Evolutionary conservation across 2,797 vertebrate species (phyloP).

Genomic region (Sebastiscus tertius): DNA sequence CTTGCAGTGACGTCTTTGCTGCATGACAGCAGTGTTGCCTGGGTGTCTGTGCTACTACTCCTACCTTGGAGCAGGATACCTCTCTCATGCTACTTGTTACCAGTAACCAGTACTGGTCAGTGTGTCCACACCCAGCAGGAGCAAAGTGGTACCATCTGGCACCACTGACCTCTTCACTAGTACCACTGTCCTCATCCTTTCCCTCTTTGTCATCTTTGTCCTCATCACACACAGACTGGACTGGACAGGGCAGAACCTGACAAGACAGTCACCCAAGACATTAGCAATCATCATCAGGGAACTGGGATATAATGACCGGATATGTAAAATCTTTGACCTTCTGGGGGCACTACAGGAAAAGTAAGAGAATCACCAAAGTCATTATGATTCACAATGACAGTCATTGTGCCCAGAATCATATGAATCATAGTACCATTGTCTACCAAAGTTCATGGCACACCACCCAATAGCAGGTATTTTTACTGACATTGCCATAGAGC

Average conservation of each 20-base stretch:
- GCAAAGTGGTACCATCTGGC: slow-evolving; percentile 40
- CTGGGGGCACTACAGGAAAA: not conserved
- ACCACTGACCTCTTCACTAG: not conserved
- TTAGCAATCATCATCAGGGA: not conserved
- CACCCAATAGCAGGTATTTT: not conserved
- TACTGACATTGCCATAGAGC: not conserved
- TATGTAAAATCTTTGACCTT: not conserved
- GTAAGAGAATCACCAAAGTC: not conserved
- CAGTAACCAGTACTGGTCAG: slow-evolving; percentile 57
- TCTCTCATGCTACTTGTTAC: slow-evolving; percentile 49
- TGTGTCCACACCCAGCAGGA: not conserved
- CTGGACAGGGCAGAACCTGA: too few relatives aligned
- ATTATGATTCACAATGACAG: not conserved
- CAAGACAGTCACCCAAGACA: not conserved
- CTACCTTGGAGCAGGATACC: slow-evolving; percentile 52
- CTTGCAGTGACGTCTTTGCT: slow-evolving; percentile 48
- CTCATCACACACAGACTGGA: not conserved
- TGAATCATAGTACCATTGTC: too few relatives aligned
- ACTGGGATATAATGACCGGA: too few relatives aligned
- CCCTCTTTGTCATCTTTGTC: slow-evolving; percentile 31
- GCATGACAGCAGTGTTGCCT: slow-evolving; percentile 58
- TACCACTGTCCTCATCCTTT: slow-evolving; percentile 39
- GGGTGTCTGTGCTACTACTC: slow-evolving; percentile 64
- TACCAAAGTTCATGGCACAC: not conserved
- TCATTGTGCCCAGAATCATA: too few relatives aligned